phyloP scores from a whole-genome alignment of 2,113 vertebrate genomes.

The Synchiropus splendidus region DNA sequence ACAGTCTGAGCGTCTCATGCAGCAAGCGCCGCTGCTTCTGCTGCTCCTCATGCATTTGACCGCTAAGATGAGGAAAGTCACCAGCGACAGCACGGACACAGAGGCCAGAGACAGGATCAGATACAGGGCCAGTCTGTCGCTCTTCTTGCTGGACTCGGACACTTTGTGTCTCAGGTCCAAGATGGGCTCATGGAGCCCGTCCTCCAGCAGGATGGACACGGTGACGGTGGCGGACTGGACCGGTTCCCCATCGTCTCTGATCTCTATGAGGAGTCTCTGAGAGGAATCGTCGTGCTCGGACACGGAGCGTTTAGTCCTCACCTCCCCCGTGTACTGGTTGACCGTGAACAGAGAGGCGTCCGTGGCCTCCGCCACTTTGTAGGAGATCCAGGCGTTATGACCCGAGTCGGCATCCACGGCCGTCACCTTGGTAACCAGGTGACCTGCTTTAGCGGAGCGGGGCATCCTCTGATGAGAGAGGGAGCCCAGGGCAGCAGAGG shows the following conservation, averaged over 20 bases:
- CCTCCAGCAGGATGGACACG: slow-evolving; percentile 65
- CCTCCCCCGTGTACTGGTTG: slow-evolving; percentile 66
- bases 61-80: slow-evolving; percentile 63
- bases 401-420: slow-evolving; percentile 76
- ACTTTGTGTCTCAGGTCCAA: slow-evolving; percentile 56
- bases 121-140: slow-evolving; percentile 58
- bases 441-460: slow-evolving; percentile 63
- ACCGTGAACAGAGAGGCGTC: slow-evolving; percentile 64
- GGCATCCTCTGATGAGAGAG: slow-evolving; percentile 64
- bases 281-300: slow-evolving; percentile 63
- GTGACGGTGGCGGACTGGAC: slow-evolving; percentile 64
- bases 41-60: slow-evolving; percentile 63
- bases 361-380: slow-evolving; percentile 63
- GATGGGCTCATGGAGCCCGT: slow-evolving; percentile 56
- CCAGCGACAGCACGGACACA: slow-evolving; percentile 66
- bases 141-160: slow-evolving; percentile 54
- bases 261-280: slow-evolving; percentile 67
- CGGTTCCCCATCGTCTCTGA: slow-evolving; percentile 66
- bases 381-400: slow-evolving; percentile 74
- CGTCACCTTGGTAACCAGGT: slow-evolving; percentile 71
- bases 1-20: slow-evolving; percentile 28
- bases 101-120: slow-evolving; percentile 68
- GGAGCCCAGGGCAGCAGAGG: slow-evolving; percentile 50
- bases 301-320: slow-evolving; percentile 64
- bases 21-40: slow-evolving; percentile 59